phyloP scores from a whole-genome alignment of 2,113 vertebrate species.

The Eonycteris spelaea region DNA sequence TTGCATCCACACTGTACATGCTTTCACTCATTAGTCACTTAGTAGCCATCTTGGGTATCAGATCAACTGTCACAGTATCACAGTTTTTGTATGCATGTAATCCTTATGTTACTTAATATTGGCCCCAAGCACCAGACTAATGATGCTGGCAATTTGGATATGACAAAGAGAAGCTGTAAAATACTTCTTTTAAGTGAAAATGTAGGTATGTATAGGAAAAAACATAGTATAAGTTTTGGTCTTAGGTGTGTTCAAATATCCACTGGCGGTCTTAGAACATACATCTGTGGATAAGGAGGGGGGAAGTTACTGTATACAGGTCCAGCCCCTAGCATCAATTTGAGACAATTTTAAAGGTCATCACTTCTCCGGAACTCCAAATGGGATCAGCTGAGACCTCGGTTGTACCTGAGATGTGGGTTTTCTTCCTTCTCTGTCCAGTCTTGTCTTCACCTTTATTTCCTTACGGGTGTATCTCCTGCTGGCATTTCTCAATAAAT shows the following conservation, averaged over 20 bases:
- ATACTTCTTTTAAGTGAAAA: neutral
- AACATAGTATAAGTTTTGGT: neutral
- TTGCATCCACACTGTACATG: too few relatives aligned
- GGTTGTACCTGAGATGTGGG: neutral
- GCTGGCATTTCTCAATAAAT: neutral
- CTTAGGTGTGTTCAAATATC: neutral
- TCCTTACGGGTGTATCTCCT: neutral
- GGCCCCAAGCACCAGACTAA: neutral
- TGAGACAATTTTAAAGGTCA: neutral
- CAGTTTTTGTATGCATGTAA: neutral
- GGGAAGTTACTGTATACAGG: neutral
- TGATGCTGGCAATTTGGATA: neutral
- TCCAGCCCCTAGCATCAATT: neutral
- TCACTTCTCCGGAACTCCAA: neutral
- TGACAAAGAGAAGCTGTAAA: neutral
- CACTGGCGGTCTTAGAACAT: neutral
- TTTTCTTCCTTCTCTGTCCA: neutral
- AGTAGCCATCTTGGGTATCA: neutral
- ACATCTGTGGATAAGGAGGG: neutral
- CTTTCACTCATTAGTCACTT: neutral
- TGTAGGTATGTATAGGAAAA: neutral
- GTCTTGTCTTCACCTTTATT: neutral
- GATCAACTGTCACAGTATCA: neutral
- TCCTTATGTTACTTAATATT: neutral
- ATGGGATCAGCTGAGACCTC: neutral